Base-by-base conservation (phyloP, 1,140 invertebrate genomes). In the Thereuonema tuberculata region DNA sequence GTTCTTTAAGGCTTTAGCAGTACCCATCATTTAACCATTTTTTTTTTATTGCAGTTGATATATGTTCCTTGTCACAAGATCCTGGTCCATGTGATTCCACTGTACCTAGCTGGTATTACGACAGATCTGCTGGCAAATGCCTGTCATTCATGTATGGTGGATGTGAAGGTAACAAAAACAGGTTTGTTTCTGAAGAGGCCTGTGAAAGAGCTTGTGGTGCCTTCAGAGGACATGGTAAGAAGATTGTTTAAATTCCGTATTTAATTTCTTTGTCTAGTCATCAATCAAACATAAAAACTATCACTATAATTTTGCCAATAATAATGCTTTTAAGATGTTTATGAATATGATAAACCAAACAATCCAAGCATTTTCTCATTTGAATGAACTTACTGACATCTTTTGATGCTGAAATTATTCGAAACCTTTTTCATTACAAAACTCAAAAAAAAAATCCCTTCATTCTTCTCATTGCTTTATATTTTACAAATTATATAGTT, bases 91-190 rank as follows among this genome's bases (percentile, higher is more conserved):
- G 89, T 65, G 70, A 78, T 23, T 78, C 79, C 1, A 76, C 78
- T 24, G 74, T 82, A 47, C 77, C 77, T 0, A 76, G 80, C 23
- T 93, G 83, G 79, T 91, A 85, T 75, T 95, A 84, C 70, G 83
- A 93, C 68, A 65, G 71, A 0, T 68, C 71, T 0, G 71, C 70
- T 48, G 67, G 68, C 1, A 77, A 77, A 23, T 92, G 88, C 72
- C 74, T 72, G 53, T 79, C 78, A 54, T 92, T 91, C 67, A 76
- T 79, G 24, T 91, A 84, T 75, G 82, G 83, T 9, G 89, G 89
- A 9, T 93, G 89, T 69, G 82, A 81, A 52, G 89, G 89, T 49
- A 93, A 90, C 68, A 81, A 81, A 20, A 93, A 93, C 69, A 78
- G 85, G 68, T 93, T 87, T 74, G 69, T 82, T 47, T 82, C 82